Evolutionary conservation across 2,113 vertebrate species (phyloP).

Genomic region (Vulpes lagopus): DNA sequence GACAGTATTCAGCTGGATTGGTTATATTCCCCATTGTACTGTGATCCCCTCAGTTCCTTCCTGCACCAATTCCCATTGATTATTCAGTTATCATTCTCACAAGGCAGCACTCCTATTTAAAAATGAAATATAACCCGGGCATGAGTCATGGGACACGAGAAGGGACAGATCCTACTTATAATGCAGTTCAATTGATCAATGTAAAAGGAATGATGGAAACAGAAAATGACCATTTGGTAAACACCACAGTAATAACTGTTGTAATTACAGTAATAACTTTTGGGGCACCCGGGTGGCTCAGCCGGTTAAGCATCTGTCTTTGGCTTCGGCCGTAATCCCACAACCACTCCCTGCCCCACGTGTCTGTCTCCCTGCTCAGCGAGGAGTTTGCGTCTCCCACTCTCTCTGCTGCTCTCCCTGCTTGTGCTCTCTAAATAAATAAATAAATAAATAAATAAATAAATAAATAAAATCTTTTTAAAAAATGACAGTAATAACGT

Average conservation of each 20-base stretch:
- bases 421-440: background rate
- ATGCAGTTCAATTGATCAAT: background rate
- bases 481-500: background rate
- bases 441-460: background rate
- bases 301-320: background rate
- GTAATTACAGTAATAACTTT: background rate
- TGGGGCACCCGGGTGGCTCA: background rate
- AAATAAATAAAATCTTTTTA: background rate
- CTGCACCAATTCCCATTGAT: background rate
- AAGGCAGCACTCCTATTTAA: conserved; percentile 12
- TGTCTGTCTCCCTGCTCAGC: background rate
- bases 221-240: conserved; percentile 1
- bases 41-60: background rate
- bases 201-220: background rate
- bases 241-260: background rate
- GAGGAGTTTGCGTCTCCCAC: background rate
- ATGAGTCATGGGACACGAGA: background rate
- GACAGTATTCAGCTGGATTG: background rate
- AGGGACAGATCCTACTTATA: background rate
- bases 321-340: background rate
- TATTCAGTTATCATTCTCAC: background rate
- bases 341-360: no score
- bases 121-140: background rate
- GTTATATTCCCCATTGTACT: background rate
- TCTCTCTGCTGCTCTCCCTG: background rate